Percentiles rank a stretch among this genome's conserved stretches.
phyloP scores from a whole-genome alignment of 2,113 vertebrate species.

The Equus quagga region DNA sequence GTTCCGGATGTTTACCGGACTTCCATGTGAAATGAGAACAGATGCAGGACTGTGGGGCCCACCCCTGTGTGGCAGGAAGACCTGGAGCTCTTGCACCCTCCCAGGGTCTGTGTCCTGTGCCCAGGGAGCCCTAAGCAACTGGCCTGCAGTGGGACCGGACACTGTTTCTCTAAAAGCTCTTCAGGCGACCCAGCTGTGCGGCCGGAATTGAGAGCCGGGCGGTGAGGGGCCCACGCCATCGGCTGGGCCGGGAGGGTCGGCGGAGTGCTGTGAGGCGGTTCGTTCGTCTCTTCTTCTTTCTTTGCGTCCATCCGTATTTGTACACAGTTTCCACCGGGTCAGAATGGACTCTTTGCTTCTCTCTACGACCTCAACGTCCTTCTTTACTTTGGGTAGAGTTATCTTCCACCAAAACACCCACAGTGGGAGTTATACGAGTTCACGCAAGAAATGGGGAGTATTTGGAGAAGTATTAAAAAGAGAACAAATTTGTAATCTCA shows the following conservation, averaged over 20 bases:
- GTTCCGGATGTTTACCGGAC: no score
- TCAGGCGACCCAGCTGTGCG: neutral
- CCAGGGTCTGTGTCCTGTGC: neutral
- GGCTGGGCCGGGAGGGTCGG: no score
- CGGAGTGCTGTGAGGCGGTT: no score
- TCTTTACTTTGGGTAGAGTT: neutral
- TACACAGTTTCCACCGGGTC: neutral
- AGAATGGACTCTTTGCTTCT: rapidly evolving
- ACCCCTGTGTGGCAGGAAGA: neutral
- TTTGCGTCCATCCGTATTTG: neutral
- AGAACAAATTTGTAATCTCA: neutral
- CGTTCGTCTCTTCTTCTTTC: neutral
- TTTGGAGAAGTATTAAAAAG: neutral
- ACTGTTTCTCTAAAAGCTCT: neutral
- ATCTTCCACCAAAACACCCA: rapidly evolving
- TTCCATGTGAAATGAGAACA: neutral
- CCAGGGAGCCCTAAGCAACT: neutral
- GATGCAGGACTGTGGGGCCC: rapidly evolving
- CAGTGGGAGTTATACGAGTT: rapidly evolving
- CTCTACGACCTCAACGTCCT: no score
- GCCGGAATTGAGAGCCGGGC: rapidly evolving
- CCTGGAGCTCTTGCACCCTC: neutral
- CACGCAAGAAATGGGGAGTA: rapidly evolving
- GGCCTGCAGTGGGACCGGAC: neutral
- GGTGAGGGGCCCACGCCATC: rapidly evolving